Base-by-base conservation (phyloP, 2,113 vertebrate species). In the Falco punctatus region DNA sequence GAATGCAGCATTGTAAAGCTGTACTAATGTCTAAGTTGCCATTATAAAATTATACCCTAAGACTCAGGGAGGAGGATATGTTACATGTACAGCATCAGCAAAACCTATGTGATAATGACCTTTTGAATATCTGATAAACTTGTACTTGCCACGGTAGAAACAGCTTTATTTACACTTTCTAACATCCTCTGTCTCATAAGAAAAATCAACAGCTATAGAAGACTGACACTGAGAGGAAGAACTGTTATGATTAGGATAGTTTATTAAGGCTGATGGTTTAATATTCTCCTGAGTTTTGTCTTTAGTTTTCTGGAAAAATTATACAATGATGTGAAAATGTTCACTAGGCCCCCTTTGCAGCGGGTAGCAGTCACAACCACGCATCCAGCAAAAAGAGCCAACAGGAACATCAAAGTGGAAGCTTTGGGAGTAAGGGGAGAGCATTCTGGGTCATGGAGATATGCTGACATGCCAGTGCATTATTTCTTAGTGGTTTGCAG, bases 1-100 rank as follows among this genome's bases (percentile, higher is more conserved):
- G 79, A 64, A 93, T 89, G 71, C 23, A 28, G 92, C 92, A 88
- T 72, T 95, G 83, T 91, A 97, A 96, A 96, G 78, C 90, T 92
- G 35, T 66, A 38, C 85, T 89, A 62, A 62, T 88, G 73, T 65
- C 74, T 64, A 35, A 70, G 61, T 13, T 54, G 40, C 57, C 20
- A 4, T 67, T 94, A 44, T 94, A 94, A 88, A 96, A 48, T 74
- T 93, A 28, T 62, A 55, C 62, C 64, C 35, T 75, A 21, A 42
- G 30, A 42, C 11, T 73, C 0, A 0, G 10, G 27, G 4, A 66
- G 32, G 7, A 82, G 6, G 13, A 6, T 71, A 18, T 70, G 86
- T 92, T 42, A 16, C 4, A 3, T 52, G 48, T 86, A 51, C 18
- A 21, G 9, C 38, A 57, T 86, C 57, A 75, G 33, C 66, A 85